Evolutionary conservation across 2,797 vertebrate species (phyloP), one percentile per base, ranked within the genome.

Genomic region (Spea hammondii): DNA sequence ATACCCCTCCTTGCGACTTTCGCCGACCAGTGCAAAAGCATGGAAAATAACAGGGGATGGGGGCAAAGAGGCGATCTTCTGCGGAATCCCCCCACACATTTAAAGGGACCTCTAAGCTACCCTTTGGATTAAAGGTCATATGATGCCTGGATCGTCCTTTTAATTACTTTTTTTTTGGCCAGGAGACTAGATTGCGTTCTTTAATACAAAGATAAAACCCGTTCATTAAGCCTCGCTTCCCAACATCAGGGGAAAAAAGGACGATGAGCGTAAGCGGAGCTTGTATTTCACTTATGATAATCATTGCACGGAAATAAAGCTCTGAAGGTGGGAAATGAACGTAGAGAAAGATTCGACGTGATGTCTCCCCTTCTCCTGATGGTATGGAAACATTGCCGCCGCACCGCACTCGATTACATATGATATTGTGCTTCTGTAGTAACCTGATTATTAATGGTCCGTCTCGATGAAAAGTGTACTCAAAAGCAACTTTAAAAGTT

Each of bases 381-480:
- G 53, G 62, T n/a, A n/a, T 17, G 14, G 17, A 49, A 17, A 14
- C 59, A 7, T 60, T n/a, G 50, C 62, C 62, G 47, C 59, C 14
- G 45, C 12, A 53, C 65, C 45, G 62, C 71, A 54, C 54, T 62
- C 71, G n/a, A 69, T 80, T 76, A 60, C 69, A 32, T 57, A 67
- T 9, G 6, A 45, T 8, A 76, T 70, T 71, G 51, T 65, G 60
- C 54, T 14, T 60, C n/a, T 68, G 13, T 8, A 65, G 59, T 65
- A 71, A 73, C 59, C 32, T 50, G 45, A 55, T 76, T 71, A 66
- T 71, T 70, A 80, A 76, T 76, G 73, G 73, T 70, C 10, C 67
- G 49, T 70, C 48, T 75, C 72, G 45, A 55, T 49, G 66, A 47
- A 75, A 70, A 75, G 60, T 5, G 13, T 10, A 59, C 66, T 70